phyloP scores from a whole-genome alignment of 2,113 vertebrate species.

The Nesogale talazaci region DNA sequence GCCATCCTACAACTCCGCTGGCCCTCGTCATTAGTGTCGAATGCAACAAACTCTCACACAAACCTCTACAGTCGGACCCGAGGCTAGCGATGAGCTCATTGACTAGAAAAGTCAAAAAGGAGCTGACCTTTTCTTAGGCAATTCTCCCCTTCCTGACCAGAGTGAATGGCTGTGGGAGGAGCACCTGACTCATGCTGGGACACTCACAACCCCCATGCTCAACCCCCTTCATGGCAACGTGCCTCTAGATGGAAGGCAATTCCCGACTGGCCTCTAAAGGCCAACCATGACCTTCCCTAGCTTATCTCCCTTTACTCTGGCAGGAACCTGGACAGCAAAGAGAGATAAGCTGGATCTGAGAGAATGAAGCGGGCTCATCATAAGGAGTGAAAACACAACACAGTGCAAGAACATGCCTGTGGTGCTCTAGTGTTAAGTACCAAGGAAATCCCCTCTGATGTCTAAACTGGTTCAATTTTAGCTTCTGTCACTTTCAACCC shows the following conservation, averaged over 20 bases:
- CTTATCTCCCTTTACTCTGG: background rate
- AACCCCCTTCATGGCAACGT: background rate
- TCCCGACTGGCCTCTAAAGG: background rate
- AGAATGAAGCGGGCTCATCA: background rate
- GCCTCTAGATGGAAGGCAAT: background rate
- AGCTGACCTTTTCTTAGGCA: too few species aligned
- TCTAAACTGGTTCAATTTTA: background rate
- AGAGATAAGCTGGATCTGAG: background rate
- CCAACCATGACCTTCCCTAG: too few species aligned
- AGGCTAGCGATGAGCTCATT: too few species aligned
- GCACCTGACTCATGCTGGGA: background rate
- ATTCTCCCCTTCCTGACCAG: background rate
- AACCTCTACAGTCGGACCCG: too few species aligned
- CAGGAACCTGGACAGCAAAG: background rate
- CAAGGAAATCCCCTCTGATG: background rate
- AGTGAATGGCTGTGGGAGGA: background rate
- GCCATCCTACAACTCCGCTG: too few species aligned
- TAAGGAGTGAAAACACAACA: background rate
- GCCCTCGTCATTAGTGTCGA: too few species aligned
- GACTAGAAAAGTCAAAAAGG: background rate
- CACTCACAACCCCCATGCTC: background rate
- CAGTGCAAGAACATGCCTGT: fast-evolving
- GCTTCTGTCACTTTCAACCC: background rate
- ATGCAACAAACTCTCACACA: too few species aligned
- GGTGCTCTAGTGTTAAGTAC: background rate